Base-by-base conservation (phyloP, 2,113 vertebrate species). In the Rutilus rutilus region DNA sequence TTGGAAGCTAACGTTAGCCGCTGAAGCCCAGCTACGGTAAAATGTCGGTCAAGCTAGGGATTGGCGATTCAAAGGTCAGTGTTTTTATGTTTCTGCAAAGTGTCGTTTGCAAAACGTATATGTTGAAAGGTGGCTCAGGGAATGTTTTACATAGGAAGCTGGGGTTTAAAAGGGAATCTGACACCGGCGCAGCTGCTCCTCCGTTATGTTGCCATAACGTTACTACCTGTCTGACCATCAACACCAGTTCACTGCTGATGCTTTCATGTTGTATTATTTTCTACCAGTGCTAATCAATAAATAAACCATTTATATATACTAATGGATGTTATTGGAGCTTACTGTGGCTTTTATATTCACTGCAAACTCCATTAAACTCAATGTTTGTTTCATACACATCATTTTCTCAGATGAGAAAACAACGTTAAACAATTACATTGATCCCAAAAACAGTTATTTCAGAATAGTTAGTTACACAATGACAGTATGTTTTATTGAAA, bases 31-130 rank as follows among this genome's bases (percentile, higher is more conserved):
- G 52, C 45, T 25, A 19, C 45, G 33, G 42, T 23, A 93, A 89
- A 42, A 96, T 96, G 95, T 95, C 95, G 90, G 14, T 90, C 11
- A 84, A 90, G 4, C 90, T 86, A 60, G 83, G 91, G 1, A 89
- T 96, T 17, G 94, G 95, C 36, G 91, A 83, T 23, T 80, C 87
- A 0, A 81, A 94, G 94, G 95, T 96, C 87, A 84, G 52, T 85
- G 64, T 11, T 76, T 62, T 60, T n/a, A 9, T 52, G 64, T 10
- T 69, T 30, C 3, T 62, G 27, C n/a, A 23, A 21, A 12, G 10
- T 62, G 11, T n/a, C 10, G 33, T 67, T 27, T 33, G 7, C 17
- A 12, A 4, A 45, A 39, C 4, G 15, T 75, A 17, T 15, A 42
- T 73, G 23, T 36, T 52, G 19, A 30, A 69, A 47, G 4, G 3